Evolutionary conservation across 2,797 vertebrate genomes (phyloP).

Genomic region (Lates japonicus): DNA sequence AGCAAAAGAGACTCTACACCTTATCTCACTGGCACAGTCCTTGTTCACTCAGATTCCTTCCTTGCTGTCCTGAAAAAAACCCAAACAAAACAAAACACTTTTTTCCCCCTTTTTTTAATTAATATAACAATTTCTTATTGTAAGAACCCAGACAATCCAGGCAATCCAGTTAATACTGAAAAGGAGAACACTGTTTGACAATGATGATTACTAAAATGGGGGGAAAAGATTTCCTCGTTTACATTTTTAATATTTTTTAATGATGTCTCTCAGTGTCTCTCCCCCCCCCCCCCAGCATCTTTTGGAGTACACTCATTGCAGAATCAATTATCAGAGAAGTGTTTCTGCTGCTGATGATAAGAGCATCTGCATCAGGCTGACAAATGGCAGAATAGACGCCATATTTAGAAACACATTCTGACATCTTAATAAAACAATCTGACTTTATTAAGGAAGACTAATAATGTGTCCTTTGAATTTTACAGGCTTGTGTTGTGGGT

Average conservation of each 20-base stretch:
- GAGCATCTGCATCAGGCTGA: slow-evolving; percentile 53
- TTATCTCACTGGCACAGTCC: slow-evolving; percentile 86
- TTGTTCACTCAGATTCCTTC: slow-evolving; percentile 78
- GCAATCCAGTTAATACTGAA: slow-evolving; percentile 63
- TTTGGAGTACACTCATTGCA: slow-evolving; percentile 51
- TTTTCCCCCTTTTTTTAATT: slow-evolving; percentile 67
- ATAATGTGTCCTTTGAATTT: slow-evolving; percentile 66
- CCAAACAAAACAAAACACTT: slow-evolving; percentile 69
- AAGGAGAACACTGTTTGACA: slow-evolving; percentile 59
- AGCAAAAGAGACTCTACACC: slow-evolving; percentile 79
- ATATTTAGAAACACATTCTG: slow-evolving; percentile 56
- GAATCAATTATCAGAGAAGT: slow-evolving; percentile 77
- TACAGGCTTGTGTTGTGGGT: slow-evolving; percentile 63
- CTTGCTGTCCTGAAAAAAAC: slow-evolving; percentile 57
- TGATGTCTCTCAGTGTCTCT: slow-evolving; percentile 54
- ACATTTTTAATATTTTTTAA: slow-evolving; percentile 64
- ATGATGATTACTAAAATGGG: slow-evolving; percentile 60
- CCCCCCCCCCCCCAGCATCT: slow-evolving; percentile 5
- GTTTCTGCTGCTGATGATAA: slow-evolving; percentile 76
- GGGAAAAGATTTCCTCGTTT: slow-evolving; percentile 51
- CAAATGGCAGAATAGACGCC: slow-evolving; percentile 42
- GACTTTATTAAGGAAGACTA: slow-evolving; percentile 75
- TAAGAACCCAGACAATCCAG: slow-evolving; percentile 64
- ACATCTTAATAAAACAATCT: slow-evolving; percentile 63
- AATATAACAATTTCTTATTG: slow-evolving; percentile 69